Evolutionary conservation across 2,113 vertebrate genomes (phyloP).

Genomic region (Neotoma lepida): DNA sequence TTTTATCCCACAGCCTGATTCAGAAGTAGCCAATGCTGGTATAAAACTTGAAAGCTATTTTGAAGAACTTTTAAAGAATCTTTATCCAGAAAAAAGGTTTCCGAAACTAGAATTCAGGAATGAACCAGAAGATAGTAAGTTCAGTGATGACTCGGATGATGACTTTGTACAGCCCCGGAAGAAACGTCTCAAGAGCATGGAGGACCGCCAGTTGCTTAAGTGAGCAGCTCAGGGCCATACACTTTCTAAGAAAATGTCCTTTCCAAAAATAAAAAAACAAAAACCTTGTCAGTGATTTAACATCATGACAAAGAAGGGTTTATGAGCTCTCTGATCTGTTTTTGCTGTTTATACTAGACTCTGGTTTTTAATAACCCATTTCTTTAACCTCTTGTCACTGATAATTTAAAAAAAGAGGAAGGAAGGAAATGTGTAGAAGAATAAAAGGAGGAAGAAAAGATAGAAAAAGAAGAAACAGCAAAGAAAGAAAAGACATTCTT

Average conservation of each 20-base stretch:
- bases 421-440: background rate
- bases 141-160: slow-evolving; percentile 86
- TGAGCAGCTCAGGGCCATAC: slow-evolving; percentile 54
- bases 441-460: background rate
- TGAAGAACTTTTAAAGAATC: slow-evolving; percentile 86
- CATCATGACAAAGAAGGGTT: slow-evolving; percentile 59
- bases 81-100: slow-evolving; percentile 88
- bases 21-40: slow-evolving; percentile 88
- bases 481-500: slow-evolving; percentile 61
- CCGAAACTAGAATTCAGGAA: slow-evolving; percentile 81
- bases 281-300: slow-evolving; percentile 78
- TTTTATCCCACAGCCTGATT: slow-evolving; percentile 86
- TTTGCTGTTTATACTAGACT: slow-evolving; percentile 76
- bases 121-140: slow-evolving; percentile 82
- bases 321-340: slow-evolving; percentile 72
- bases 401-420: background rate
- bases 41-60: slow-evolving; percentile 89
- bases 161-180: slow-evolving; percentile 88
- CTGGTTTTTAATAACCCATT: slow-evolving; percentile 70
- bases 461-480: background rate
- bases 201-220: slow-evolving; percentile 86
- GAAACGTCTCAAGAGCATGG: slow-evolving; percentile 87
- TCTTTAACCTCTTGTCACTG: slow-evolving; percentile 65
- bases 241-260: slow-evolving; percentile 56
- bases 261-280: background rate